Evolutionary conservation across 92 coral and sea anemone genomes (phyloP), one percentile per base, ranked within the genome.

Genomic region (Palythoa grandiflora): DNA sequence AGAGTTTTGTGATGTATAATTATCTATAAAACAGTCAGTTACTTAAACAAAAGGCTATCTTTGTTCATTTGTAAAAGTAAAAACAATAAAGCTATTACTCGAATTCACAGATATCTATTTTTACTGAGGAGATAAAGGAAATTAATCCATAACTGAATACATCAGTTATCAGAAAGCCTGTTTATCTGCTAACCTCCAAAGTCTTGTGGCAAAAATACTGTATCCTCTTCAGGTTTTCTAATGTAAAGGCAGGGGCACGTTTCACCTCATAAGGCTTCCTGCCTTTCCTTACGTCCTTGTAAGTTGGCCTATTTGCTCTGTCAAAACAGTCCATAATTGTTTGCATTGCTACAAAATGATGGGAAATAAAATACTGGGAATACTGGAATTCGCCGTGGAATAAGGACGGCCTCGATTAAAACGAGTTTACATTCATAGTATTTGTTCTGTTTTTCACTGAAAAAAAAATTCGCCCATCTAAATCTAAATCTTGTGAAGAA

Each of bases 311-410:
- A 38, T 63, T 85, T 13, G 88, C 88, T 17, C 88, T 59, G 66
- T 59, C 66, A 59, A 59, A 9, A 59, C 66, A 59, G n/a, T 11
- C 66, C 66, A 59, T 59, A 59, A 72, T 72, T 72, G 44, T 72
- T 72, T 79, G 38, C 71, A 48, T 48, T 28, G 39, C 83, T 78
- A 78, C 83, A 78, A 78, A 78, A 52, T 59, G 39, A 78, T 78
- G 68, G 83, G 39, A 78, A 78, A 78, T 78, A 50, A 78, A 78
- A 78, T 78, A 78, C 83, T 78, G 83, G 83, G 52, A 72, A 72
- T 72, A 72, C 19, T 72, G 52, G 13, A 78, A 78, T 78, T 37
- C 21, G 70, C 83, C 40, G 83, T 78, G 28, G n/a, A 78, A 44
- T 78, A 52, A 78, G 66, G 83, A 78, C 39, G 83, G 83, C 83